A percentile compares a stretch with the other conserved stretches of the same genome.
Conservation (phyloP, 2,888 invertebrate species). For the Aelia acuminata region DNA sequence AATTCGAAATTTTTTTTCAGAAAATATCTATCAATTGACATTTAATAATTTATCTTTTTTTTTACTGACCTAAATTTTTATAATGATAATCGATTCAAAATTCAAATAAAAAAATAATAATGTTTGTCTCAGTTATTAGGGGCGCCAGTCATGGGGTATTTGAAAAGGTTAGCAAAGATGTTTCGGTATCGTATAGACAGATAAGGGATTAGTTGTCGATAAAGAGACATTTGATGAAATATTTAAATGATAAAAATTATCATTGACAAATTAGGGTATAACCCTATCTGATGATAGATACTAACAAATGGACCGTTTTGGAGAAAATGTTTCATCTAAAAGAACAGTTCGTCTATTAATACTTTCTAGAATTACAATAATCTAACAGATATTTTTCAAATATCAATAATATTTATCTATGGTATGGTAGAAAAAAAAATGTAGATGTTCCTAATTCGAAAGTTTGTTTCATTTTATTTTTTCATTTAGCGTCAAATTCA, state of each 20-base stretch:
- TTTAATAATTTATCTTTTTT: too few relatives aligned
- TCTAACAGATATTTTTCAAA: neutral
- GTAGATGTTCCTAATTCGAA: too few relatives aligned
- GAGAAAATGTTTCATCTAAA: neutral
- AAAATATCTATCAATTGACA: too few relatives aligned
- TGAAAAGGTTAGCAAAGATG: neutral
- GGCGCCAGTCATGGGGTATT: neutral
- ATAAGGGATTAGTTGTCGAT: neutral
- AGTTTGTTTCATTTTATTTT: too few relatives aligned
- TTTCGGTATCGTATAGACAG: neutral
- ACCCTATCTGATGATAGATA: neutral
- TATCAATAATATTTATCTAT: too few relatives aligned
- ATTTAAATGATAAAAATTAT: neutral
- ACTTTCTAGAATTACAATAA: neutral
- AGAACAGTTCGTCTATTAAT: neutral
- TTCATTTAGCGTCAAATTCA: too few relatives aligned
- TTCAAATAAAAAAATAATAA: neutral
- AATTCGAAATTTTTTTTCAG: too few relatives aligned
- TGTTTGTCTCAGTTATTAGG: neutral
- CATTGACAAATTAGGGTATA: neutral
- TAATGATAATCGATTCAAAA: too few relatives aligned
- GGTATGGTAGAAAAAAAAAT: too few relatives aligned
- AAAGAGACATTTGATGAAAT: neutral
- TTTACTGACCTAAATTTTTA: too few relatives aligned
- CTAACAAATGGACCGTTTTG: neutral